Percentiles rank a stretch among this genome's conserved stretches.
These are phyloP conservation scores for Clepsis dumicolana DNA, from an alignment of 2,888 invertebrate species.

Conservation along the genomic window DNA sequence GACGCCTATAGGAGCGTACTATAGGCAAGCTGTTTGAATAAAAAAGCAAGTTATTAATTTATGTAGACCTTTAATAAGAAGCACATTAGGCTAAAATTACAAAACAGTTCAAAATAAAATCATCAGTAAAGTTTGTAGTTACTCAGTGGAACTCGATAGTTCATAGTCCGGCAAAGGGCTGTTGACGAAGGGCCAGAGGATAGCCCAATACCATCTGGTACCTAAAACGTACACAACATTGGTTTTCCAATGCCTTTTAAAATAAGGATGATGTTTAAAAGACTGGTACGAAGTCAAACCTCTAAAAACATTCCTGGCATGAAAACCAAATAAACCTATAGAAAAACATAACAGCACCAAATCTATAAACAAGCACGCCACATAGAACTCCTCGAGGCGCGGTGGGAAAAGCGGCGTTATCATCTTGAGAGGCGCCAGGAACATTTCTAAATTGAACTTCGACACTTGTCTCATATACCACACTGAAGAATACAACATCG, in stretches of 20 bases:
- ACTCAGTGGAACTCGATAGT: neutral
- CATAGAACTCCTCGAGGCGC: neutral
- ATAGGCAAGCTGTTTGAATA: neutral
- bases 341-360: neutral
- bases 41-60: neutral
- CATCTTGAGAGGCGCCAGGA: neutral
- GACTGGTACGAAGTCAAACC: slow-evolving; percentile 6
- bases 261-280: neutral
- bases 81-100: neutral
- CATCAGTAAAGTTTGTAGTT: neutral
- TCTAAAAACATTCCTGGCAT: neutral
- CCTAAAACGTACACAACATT: neutral
- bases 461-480: neutral
- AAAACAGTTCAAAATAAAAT: neutral
- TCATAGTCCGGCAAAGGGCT: slow-evolving; percentile 13
- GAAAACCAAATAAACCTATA: neutral
- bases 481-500: neutral
- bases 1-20: too few relatives aligned
- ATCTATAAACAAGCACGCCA: neutral
- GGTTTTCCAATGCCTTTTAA: slow-evolving; percentile 10
- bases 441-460: neutral
- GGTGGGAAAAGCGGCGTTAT: neutral
- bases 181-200: neutral
- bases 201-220: slow-evolving; percentile 11
- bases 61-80: neutral